phyloP scores from a whole-genome alignment of 2,888 invertebrate genomes.

The Polymixis flavicincta region DNA sequence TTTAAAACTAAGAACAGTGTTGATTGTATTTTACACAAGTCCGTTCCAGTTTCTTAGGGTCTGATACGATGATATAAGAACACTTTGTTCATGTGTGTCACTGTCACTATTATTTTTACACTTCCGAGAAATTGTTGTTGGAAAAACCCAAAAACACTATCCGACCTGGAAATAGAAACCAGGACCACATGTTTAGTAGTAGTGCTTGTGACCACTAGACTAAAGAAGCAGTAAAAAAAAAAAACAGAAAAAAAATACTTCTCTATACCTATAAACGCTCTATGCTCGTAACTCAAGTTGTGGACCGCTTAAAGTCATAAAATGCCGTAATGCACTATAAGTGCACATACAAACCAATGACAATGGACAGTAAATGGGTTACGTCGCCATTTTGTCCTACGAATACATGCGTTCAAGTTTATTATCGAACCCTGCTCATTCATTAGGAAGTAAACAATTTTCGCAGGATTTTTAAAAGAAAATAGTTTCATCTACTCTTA shows the following conservation, averaged over 20 bases:
- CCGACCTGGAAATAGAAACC: neutral
- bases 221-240: neutral
- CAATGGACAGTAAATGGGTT: constrained; percentile 46
- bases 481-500: too few relatives aligned
- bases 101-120: too few relatives aligned
- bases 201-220: neutral
- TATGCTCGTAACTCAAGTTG: constrained; percentile 37
- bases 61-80: too few relatives aligned
- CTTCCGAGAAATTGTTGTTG: neutral
- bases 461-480: neutral
- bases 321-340: constrained; percentile 57
- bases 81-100: too few relatives aligned
- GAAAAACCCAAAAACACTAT: neutral
- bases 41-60: too few relatives aligned
- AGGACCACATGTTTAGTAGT: neutral
- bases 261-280: constrained; percentile 20
- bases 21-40: too few relatives aligned
- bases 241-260: neutral
- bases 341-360: constrained; percentile 49
- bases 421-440: constrained; percentile 17
- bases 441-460: neutral
- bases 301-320: constrained; percentile 45
- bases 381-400: constrained; percentile 29
- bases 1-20: too few relatives aligned
- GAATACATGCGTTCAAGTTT: constrained; percentile 16